A percentile compares a stretch with the other conserved stretches of the same genome.
Evolutionary conservation across 2,797 vertebrate species (phyloP).

Genomic region (Sphaeramia orbicularis): DNA sequence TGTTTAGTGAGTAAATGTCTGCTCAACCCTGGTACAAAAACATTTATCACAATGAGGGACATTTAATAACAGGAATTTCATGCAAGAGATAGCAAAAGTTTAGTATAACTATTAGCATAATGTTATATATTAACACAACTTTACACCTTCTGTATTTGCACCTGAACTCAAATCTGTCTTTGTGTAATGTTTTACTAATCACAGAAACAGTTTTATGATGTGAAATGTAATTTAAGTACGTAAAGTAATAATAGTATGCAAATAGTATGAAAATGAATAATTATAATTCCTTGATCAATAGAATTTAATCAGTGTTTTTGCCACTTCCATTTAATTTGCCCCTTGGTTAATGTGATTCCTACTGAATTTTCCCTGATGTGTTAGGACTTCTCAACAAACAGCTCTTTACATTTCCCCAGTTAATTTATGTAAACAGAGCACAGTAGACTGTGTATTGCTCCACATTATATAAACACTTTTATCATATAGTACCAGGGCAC

Average conservation of each 20-base stretch:
- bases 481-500: constrained; percentile 6
- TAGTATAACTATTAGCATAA: too few species aligned
- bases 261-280: too few species aligned
- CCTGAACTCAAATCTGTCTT: too few species aligned
- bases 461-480: constrained; percentile 22
- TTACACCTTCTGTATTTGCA: too few species aligned
- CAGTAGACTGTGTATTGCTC: constrained; percentile 6
- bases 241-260: too few species aligned
- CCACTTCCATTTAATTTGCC: constrained; percentile 1
- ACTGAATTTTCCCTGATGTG: neutral
- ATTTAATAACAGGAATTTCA: constrained; percentile 28
- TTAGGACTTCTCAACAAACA: neutral
- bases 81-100: constrained; percentile 6
- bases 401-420: neutral
- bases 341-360: neutral
- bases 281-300: neutral
- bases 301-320: neutral
- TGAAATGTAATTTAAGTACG: too few species aligned
- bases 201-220: too few species aligned
- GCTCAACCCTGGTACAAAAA: constrained; percentile 3
- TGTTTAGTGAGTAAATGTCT: constrained; percentile 13
- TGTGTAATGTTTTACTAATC: too few species aligned
- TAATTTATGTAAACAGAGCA: constrained; percentile 31
- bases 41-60: constrained; percentile 25
- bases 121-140: too few species aligned